phyloP scores from a whole-genome alignment of 2,888 invertebrate genomes.

The Eretmocerus hayati region DNA sequence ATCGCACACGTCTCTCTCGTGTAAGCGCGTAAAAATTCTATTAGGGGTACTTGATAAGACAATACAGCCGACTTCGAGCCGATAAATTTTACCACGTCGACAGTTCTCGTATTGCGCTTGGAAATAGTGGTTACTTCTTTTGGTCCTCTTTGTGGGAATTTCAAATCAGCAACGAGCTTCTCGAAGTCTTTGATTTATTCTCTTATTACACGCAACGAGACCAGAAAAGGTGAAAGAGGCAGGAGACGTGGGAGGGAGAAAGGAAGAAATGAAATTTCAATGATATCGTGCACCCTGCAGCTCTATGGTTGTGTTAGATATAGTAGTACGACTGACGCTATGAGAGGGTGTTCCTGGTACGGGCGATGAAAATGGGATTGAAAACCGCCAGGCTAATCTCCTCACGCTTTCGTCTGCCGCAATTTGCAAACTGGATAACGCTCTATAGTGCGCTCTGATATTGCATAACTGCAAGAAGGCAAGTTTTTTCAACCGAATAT shows the following conservation, averaged over 20 bases:
- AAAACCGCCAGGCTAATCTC: conserved; percentile 45
- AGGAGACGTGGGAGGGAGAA: conserved; percentile 1
- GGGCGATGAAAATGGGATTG: conserved; percentile 46
- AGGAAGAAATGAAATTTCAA: conserved; percentile 26
- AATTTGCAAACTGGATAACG: conserved; percentile 24
- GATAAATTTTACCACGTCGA: conserved; percentile 9
- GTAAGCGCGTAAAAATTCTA: neutral
- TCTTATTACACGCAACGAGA: conserved; percentile 25
- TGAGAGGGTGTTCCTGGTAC: too few species aligned
- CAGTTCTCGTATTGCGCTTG: conserved; percentile 1
- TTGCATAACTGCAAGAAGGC: too few species aligned
- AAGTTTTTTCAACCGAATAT: too few species aligned
- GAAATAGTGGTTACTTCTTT: too few species aligned
- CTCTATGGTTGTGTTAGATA: too few species aligned
- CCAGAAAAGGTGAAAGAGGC: neutral
- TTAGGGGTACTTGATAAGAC: neutral
- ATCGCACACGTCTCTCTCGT: too few species aligned
- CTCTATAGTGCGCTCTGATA: too few species aligned
- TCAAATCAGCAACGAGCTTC: conserved; percentile 18
- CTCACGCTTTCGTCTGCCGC: conserved; percentile 26
- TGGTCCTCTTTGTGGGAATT: too few species aligned
- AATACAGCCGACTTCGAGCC: neutral
- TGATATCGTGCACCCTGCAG: conserved; percentile 26
- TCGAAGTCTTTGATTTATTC: conserved; percentile 39
- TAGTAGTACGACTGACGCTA: too few species aligned